A percentile compares a stretch with the other conserved stretches of the same genome.
phyloP scores from a whole-genome alignment of 2,113 vertebrate genomes.

The Shinisaurus crocodilurus region DNA sequence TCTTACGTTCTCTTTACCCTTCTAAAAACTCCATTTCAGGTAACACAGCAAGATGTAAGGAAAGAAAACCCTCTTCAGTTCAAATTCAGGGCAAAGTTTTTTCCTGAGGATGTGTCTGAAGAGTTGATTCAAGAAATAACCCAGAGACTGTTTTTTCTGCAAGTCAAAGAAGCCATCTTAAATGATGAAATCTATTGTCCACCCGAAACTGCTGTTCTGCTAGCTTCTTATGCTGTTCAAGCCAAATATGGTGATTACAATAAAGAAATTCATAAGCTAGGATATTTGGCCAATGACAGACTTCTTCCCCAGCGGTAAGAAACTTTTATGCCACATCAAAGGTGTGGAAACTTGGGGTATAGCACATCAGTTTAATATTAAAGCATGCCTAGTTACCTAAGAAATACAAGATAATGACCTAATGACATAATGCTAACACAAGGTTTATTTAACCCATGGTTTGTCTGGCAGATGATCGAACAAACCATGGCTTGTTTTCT shows the following conservation, averaged over 20 bases:
- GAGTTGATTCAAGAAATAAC: constrained; percentile 99
- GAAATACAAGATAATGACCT: not conserved
- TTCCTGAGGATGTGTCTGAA: constrained; percentile 97
- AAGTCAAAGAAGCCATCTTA: constrained; percentile 98
- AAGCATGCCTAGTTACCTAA: not conserved
- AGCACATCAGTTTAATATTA: not conserved
- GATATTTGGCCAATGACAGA: constrained; percentile 92
- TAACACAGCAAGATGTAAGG: constrained; percentile 96
- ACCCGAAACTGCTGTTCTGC: constrained; percentile 95
- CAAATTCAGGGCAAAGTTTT: constrained; percentile 97
- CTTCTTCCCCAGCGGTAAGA: constrained; percentile 96
- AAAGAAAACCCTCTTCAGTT: constrained; percentile 98
- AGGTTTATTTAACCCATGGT: too few relatives aligned
- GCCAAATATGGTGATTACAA: constrained; percentile 94
- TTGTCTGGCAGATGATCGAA: too few relatives aligned
- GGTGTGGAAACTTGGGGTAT: not conserved
- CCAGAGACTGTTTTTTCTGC: constrained; percentile 96
- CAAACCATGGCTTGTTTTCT: too few relatives aligned
- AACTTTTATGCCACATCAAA: not conserved
- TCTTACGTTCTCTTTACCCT: constrained; percentile 18
- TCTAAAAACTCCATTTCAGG: constrained; percentile 77
- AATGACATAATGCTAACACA: too few relatives aligned
- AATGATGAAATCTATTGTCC: constrained; percentile 98
- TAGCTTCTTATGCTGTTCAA: constrained; percentile 96
- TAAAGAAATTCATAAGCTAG: constrained; percentile 92